Base-by-base conservation (phyloP, 2,113 vertebrate genomes). In the Hippopotamus amphibius region DNA sequence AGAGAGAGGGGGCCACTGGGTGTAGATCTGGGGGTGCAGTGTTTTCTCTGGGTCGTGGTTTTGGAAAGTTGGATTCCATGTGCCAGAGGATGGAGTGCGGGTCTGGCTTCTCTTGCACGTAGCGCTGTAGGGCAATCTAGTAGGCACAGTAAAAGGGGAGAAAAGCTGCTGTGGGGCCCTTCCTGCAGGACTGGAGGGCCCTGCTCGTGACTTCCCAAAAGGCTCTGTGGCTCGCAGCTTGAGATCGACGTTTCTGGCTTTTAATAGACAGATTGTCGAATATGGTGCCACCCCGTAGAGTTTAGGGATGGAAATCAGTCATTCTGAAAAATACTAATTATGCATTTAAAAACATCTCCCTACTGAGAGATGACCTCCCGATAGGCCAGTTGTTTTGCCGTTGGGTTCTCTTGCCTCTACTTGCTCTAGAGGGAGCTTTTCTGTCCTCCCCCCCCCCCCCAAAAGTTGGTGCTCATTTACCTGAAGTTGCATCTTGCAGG, bases 1-100 rank as follows among this genome's bases (percentile, higher is more conserved):
- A 61, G 82, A 72, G 55, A 33, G 28, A 9, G 43, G 61, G 1
- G 0, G 66, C 50, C 19, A 0, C 2, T 10, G 80, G 76, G 87
- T 3, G 0, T 3, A 28, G 80, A 11, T 50, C 68, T 14, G 9
- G 30, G 28, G 5, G 0, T 21, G 4, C 5, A 0, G 3, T 14
- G 66, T 48, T 11, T 53, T 17, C 72, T 61, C 71, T 30, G 10
- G 24, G 0, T 28, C 22, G 0, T 21, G 16, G 8, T 26, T 83
- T 33, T 2, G 4, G 3, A 16, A 80, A 1, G 12, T 0, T 37
- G 66, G 46, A 71, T 76, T n/a, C 43, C 17, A 3, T 37, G 8
- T 59, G 77, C 53, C 46, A n/a, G 37, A 90, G 53, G 88, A 22
- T 26, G 30, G 19, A 2, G 2, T 3, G 7, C 24, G 24, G 65